Base-by-base conservation (phyloP, 2,113 vertebrate species). In the Xyliphius kryptos region DNA sequence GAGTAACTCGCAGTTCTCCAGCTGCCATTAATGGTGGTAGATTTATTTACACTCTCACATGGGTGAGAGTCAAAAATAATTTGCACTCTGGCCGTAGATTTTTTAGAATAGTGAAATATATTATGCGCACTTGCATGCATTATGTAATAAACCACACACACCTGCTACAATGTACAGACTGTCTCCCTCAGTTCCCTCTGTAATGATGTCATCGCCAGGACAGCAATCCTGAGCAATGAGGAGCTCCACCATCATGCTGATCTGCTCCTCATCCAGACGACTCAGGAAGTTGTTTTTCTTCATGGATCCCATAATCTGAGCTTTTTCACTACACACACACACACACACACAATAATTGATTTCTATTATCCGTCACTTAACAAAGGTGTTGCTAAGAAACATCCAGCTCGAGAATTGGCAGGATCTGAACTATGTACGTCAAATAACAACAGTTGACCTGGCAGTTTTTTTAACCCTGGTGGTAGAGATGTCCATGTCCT, bases 141-240 rank as follows among this genome's bases (percentile, higher is more conserved):
- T n/a, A n/a, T n/a, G n/a, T n/a, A n/a, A n/a, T n/a, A n/a, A n/a
- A 70, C 21, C 6, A 13, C 32, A 3, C 22, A 8, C 60, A 48
- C 67, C 87, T 81, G 87, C 88, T 15, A 91, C 86, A 1, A 91
- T 88, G 79, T 86, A 89, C 88, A 89, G 82, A 75, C 81, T 68
- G 52, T 88, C 77, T 14, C 88, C 89, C 11, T 89, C 86, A 0
- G 65, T 11, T 2, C 88, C 89, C 63, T 91, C 90, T 3, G 64
- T 77, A 52, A 90, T 85, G 69, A 91, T 75, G 0, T 73, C 72
- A 0, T 83, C 72, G 0, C 85, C 84, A 0, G 77, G 77, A 52
- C 73, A 73, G 41, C 67, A 66, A 56, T 76, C 40, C 1, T 50
- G 57, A 0, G 66, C 41, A 20, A 20, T 19, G 11, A 91, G 73